These are phyloP conservation scores for Cotesia vestalis DNA, from an alignment of 1,140 invertebrate species.

Conservation along the genomic window DNA sequence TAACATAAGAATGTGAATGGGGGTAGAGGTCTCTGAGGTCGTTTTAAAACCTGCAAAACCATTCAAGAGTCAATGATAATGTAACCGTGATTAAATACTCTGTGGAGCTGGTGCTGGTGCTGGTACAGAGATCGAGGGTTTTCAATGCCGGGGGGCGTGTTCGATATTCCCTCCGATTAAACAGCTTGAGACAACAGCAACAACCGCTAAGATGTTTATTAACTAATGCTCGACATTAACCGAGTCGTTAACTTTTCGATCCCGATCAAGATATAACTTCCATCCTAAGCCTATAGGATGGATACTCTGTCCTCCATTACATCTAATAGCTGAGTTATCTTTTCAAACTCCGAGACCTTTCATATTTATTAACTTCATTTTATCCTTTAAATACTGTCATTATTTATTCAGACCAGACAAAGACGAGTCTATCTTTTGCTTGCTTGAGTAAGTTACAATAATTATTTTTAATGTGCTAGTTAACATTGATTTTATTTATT, in stretches of 20 bases:
- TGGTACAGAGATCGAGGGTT: slow-evolving; percentile 21
- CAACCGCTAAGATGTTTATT: slow-evolving; percentile 46
- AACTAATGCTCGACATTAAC: slow-evolving; percentile 43
- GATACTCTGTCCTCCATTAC: neutral
- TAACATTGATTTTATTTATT: neutral
- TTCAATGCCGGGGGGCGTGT: slow-evolving; percentile 49
- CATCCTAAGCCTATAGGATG: no score
- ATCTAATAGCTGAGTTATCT: neutral
- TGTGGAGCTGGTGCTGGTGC: slow-evolving; percentile 10
- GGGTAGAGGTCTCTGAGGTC: slow-evolving; percentile 18
- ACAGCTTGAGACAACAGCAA: slow-evolving; percentile 37
- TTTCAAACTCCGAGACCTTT: slow-evolving; percentile 7
- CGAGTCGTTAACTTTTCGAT: slow-evolving; percentile 25
- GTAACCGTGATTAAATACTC: slow-evolving; percentile 55
- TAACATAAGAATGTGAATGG: slow-evolving; percentile 14
- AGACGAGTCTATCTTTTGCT: neutral
- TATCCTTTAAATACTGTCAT: neutral
- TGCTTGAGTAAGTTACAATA: no score
- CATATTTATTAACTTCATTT: slow-evolving; percentile 12
- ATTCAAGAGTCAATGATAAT: slow-evolving; percentile 12
- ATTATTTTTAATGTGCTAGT: no score
- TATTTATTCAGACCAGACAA: neutral
- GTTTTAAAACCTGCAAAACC: slow-evolving; percentile 35
- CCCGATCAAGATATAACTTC: slow-evolving; percentile 32
- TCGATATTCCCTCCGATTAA: slow-evolving; percentile 51